Base-by-base conservation (phyloP, 2,888 invertebrate genomes). In the Melinaea marsaeus region DNA sequence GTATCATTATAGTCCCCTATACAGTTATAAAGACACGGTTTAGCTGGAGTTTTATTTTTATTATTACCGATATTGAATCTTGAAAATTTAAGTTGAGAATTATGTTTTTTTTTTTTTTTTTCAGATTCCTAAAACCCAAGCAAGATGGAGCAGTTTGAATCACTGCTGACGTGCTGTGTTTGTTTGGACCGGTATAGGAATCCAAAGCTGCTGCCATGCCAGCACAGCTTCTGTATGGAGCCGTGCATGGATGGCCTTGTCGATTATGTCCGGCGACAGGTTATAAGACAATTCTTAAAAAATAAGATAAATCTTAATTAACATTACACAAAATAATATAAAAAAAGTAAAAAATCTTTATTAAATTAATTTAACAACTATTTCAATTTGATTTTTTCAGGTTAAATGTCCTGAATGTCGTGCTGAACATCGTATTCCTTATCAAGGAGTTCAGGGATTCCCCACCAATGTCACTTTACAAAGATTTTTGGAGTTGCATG, bases 141-240 rank as follows among this genome's bases (percentile, higher is more conserved):
- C 63, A 77, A 84, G 74, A 97, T 97, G 97, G 97, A 97, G 93
- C 97, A 97, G 93, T 97, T 97, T 85, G 99, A 99, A 90, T 98
- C 98, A 90, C 93, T 99, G 85, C 93, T 99, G 83, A 98, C 98
- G 74, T 99, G 99, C 92, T 97, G 99, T 85, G 98, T 99, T 82
- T 99, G 99, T 87, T 92, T 99, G 86, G 99, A 99, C 92, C 94
- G 99, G 79, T 99, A 96, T 91, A 93, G 97, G 79, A 97, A 97
- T 85, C 99, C 99, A n/a, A 99, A 99, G 91, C 93, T 99, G 82
- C 90, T 99, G 83, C 99, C 99, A 94, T 99, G 99, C 86, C 99
- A 99, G 92, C 99, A 99, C 94, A 99, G 99, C 78, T 99, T 98
- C 90, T 99, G 99, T 84, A 97, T 98, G 96, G 97, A 98, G 81